A percentile compares a stretch with the other conserved stretches of the same genome.
phyloP scores from a whole-genome alignment of 2,113 vertebrate genomes.

The Notarius lentiginosus region DNA sequence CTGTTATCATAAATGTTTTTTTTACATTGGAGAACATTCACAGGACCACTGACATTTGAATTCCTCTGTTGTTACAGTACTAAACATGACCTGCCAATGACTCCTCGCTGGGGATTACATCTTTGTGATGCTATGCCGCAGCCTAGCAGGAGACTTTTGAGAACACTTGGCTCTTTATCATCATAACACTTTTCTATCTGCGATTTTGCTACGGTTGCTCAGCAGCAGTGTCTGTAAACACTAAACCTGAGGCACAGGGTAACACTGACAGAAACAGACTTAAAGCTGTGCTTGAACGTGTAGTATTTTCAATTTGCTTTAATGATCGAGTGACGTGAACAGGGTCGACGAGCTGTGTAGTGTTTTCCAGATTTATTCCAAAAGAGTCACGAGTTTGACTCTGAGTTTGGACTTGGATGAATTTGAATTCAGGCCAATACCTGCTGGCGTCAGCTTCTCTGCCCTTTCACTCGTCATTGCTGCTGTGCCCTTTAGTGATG shows the following conservation, averaged over 20 bases:
- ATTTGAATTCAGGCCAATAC: not conserved
- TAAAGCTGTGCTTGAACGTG: not conserved
- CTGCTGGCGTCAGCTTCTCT: constrained; percentile 7
- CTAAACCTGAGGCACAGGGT: constrained; percentile 7
- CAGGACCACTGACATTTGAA: not conserved
- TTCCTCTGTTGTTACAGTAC: not conserved
- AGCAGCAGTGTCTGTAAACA: constrained; percentile 37
- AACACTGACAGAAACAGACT: not conserved
- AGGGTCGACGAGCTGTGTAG: not conserved
- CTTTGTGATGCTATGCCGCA: constrained; percentile 36
- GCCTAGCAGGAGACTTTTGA: constrained; percentile 48
- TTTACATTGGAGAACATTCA: not conserved
- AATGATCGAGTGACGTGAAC: not conserved
- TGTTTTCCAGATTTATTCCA: not conserved
- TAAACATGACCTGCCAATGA: not conserved
- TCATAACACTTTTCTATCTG: constrained; percentile 53
- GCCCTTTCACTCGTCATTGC: not conserved
- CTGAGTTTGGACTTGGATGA: not conserved
- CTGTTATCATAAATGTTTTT: not conserved
- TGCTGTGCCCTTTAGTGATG: constrained; percentile 1
- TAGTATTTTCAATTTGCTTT: not conserved
- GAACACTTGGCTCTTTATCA: constrained; percentile 59
- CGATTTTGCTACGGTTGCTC: constrained; percentile 59
- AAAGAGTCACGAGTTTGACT: not conserved
- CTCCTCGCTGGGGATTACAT: constrained; percentile 8